phyloP scores from a whole-genome alignment of 2,113 vertebrate species.

The Poecilia latipinna region DNA sequence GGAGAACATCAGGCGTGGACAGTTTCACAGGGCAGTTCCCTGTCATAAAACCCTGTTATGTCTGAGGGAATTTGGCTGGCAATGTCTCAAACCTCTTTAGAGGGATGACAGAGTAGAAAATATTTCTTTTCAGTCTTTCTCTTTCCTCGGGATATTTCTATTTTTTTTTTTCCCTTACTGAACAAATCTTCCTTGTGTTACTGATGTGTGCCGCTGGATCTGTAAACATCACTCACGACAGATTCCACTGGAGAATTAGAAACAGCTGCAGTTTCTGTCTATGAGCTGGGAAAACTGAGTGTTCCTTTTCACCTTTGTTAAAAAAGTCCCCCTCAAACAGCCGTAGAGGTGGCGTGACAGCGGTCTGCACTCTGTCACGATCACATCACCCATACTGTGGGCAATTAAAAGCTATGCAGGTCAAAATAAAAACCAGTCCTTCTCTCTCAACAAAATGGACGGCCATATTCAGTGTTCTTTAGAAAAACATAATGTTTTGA shows the following conservation, averaged over 20 bases:
- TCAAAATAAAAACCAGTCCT: constrained; percentile 41
- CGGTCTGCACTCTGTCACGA: constrained; percentile 54
- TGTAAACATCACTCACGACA: constrained; percentile 70
- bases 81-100: constrained; percentile 65
- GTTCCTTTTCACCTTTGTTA: constrained; percentile 60
- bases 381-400: constrained; percentile 47
- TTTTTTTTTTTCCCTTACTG: constrained; percentile 36
- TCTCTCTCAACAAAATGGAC: constrained; percentile 23
- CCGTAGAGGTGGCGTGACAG: constrained; percentile 29
- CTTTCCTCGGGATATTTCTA: constrained; percentile 21
- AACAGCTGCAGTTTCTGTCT: constrained; percentile 67
- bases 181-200: constrained; percentile 69
- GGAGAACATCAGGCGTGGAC: constrained; percentile 67
- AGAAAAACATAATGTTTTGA: constrained; percentile 17
- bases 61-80: constrained; percentile 71
- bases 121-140: constrained; percentile 18
- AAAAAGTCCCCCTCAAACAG: constrained; percentile 52
- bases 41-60: constrained; percentile 77
- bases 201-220: constrained; percentile 60
- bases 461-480: constrained; percentile 25
- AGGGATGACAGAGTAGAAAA: constrained; percentile 59
- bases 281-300: constrained; percentile 40
- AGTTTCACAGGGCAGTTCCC: constrained; percentile 65
- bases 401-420: constrained; percentile 55
- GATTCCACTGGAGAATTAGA: constrained; percentile 65